Evolutionary conservation across 2,113 vertebrate genomes (phyloP), one percentile per base, ranked within the genome.

Genomic region (Apeltes quadracus): DNA sequence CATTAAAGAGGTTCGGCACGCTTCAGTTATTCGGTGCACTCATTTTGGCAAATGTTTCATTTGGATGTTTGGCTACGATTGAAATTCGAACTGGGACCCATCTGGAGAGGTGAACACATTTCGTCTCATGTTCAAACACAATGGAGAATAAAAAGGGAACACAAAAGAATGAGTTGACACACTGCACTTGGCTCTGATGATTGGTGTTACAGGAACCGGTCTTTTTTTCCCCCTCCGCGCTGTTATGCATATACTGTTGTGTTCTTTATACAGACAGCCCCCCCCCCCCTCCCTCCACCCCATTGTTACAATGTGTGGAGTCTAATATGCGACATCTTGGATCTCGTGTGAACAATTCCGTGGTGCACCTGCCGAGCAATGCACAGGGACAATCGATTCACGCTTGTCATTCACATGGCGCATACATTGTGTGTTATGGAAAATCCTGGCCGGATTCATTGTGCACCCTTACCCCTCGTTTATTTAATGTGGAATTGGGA

Each of bases 51-150:
- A 25, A 68, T 61, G 44, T 38, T 25, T 56, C n/a, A 65, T 78
- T 85, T 70, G 36, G 76, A 78, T 53, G 18, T 36, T 66, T 77
- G 62, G 74, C 73, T 75, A 1, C 2, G 2, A 36, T 67, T 79
- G 55, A 68, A 76, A 39, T 64, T 73, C 44, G 32, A 39, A 39
- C 32, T 0, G 44, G 76, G 70, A 70, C 53, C 72, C 55, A 76
- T 69, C 67, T 81, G 58, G 13, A 64, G 63, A 65, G n/a, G 53
- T 72, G 66, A 63, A 54, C 53, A 51, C 6, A 8, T 32, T 73
- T 61, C 18, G 25, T 34, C 57, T 69, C 50, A 34, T 10, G 7
- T 20, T 1, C 29, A 61, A 64, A 44, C 23, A 41, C 44, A 76
- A 23, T 75, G n/a, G 39, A 12, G 72, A 29, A n/a, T 32, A 2